Evolutionary conservation across 1,140 invertebrate genomes (phyloP).

Genomic region (Calephelis nemesis): DNA sequence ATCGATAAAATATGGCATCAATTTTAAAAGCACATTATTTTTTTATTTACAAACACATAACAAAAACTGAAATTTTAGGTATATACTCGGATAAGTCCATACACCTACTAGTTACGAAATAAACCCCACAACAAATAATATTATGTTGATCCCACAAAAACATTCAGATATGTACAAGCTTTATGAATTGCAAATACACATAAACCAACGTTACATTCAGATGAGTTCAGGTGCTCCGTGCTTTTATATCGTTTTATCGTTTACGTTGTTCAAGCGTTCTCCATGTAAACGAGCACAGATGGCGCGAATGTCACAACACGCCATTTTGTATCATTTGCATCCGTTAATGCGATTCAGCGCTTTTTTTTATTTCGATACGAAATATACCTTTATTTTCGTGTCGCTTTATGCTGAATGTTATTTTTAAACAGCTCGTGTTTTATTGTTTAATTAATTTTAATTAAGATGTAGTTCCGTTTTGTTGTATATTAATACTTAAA

Average conservation of each 20-base stretch:
- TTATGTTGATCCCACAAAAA: constrained; percentile 14
- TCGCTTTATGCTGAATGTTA: neutral
- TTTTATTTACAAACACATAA: too few relatives aligned
- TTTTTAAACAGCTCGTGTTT: neutral
- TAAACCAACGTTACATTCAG: constrained; percentile 13
- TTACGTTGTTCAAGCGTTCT: constrained; percentile 15
- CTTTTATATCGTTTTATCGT: constrained; percentile 16
- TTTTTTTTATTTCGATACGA: constrained; percentile 32
- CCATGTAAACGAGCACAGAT: constrained; percentile 25
- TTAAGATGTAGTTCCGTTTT: neutral
- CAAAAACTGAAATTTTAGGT: neutral
- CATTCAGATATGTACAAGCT: constrained; percentile 14
- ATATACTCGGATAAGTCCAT: neutral
- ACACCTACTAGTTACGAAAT: neutral
- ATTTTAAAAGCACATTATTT: too few relatives aligned
- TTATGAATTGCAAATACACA: constrained; percentile 16
- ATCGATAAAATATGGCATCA: too few relatives aligned
- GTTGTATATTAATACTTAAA: neutral
- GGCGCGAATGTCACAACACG: constrained; percentile 24
- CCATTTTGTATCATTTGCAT: constrained; percentile 36
- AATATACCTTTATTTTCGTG: constrained; percentile 21
- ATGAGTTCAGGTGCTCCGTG: constrained; percentile 12
- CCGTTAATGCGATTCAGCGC: constrained; percentile 29
- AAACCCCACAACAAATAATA: constrained; percentile 5
- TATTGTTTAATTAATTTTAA: constrained; percentile 15